Evolutionary conservation across 2,797 vertebrate species (phyloP), one percentile per base, ranked within the genome.

Genomic region (Peromyscus eremicus): DNA sequence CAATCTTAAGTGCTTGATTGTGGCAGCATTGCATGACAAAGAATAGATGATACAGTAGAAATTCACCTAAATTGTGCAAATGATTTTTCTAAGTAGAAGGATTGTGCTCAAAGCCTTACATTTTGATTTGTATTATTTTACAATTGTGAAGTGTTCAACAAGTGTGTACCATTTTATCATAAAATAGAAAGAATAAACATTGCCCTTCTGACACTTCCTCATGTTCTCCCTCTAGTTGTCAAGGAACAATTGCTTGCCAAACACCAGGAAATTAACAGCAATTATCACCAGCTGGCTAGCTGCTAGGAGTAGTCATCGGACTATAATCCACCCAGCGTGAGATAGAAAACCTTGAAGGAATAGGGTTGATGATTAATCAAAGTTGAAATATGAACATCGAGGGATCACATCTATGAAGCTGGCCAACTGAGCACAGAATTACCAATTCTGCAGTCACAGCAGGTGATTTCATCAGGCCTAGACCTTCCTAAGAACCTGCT

Each of bases 241-340:
- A 97, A 96, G 46, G 70, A 93, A 92, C 17, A 76, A 80, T 80
- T 62, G 3, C 9, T 86, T 96, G 92, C 73, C 96, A 96, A 94
- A 95, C 79, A 89, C 64, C 82, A 94, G 79, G 95, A 98, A 97
- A 97, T 96, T 96, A 97, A 86, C 73, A 97, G 86, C 94, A 97
- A 96, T 97, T 96, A 97, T 92, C 95, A 94, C 95, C 94, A 97
- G 88, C 92, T 96, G 89, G 73, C 82, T 94, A 79, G 89, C 81
- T 92, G 68, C 88, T 89, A 84, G 27, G n/a, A 92, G 43, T 19
- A 92, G 94, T 89, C 85, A 89, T 66, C 62, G 29, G 85, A 55
- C 94, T 95, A 43, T 94, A 89, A 94, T 91, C 91, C 86, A 94
- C 95, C 52, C 95, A 95, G 95, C 81, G 94, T 52, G 95, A 94